Evolutionary conservation across 2,797 vertebrate genomes (phyloP), one percentile per base, ranked within the genome.

Genomic region (Emys orbicularis): DNA sequence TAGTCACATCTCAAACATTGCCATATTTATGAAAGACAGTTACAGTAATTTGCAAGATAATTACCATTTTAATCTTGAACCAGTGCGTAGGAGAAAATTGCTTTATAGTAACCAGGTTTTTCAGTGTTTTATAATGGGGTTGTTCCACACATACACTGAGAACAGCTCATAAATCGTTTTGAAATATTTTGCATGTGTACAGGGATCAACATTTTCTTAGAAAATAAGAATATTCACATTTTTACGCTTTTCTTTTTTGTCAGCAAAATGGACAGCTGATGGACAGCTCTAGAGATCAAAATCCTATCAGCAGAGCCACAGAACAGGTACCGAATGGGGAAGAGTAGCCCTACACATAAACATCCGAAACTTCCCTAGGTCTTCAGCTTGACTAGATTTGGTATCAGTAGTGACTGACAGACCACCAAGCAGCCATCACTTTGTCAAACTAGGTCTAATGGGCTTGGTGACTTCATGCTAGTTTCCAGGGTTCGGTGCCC

Each of bases 1-100:
- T 90, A 56, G 37, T 47, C 88, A 90, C 93, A 18, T 84, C 87
- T 12, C 93, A 41, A 87, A 37, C 47, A 29, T 8, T 3, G 27
- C 53, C n/a, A 27, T 87, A 34, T 79, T 92, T 88, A 29, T 53
- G 54, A 89, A 87, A 95, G 88, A 95, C 88, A 84, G 87, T 79
- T 81, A n/a, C 13, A 37, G 85, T 77, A 95, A 90, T 96, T 95
- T 95, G 95, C 93, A 92, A 92, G 86, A 90, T 97, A 95, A 97
- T 97, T 95, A 47, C 93, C 94, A 87, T 90, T 57, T 68, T 93
- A 93, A 88, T 97, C 90, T 93, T 56, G 77, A 96, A 59, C 76
- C 12, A 7, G 74, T 1, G 0, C 1, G 0, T 13, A 41, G 81
- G 79, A 93, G 56, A 87, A 94, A 91, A 95, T 81, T 87, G 89